Base-by-base conservation (phyloP, 2,888 invertebrate genomes). In the Liopterus haemorrhoidalis region DNA sequence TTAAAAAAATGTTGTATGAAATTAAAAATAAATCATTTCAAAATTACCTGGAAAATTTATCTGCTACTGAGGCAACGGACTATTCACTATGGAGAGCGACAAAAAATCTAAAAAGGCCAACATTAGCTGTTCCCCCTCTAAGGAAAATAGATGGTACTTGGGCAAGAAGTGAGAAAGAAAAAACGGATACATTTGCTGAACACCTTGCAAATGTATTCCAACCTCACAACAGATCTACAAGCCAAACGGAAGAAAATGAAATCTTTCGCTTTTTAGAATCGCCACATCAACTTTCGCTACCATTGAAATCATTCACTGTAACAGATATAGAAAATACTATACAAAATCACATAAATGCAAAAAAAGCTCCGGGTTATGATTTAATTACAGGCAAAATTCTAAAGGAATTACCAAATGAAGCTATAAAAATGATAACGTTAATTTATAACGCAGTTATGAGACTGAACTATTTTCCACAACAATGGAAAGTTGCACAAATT, bases 51-150 rank as follows among this genome's bases (percentile, higher is more conserved):
- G 36, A 19, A 2, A 47, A 42, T 19, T 31, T 38, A 39, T 28
- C 37, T 12, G 19, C 18, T 21, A 30, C 37, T 5, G 28, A 47
- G 11, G 16, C 22, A 9, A 47, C 30, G 5, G 41, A 54, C 20
- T 55, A 55, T 38, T 57, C 53, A 1, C 40, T 57, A 15, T 57
- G 54, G 52, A 57, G 53, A 36, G 48, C 46, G 5, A 53, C 52
- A 3, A 53, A 41, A 40, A 33, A 46, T 9, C 15, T 55, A 15
- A 53, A 54, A 32, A 33, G 39, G 11, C 53, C 49, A 11, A 19
- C 35, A 33, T 35, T 37, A 21, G 36, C 31, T 21, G 32, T 32
- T 15, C 42, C 52, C 5, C 52, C 54, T 1, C 49, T 58, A 2
- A 45, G 41, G 24, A 45, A 35, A 5, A 21, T 9, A 16, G 45